These are phyloP conservation scores for Numenius arquata DNA, from an alignment of 2,113 vertebrate genomes.

Conservation along the genomic window DNA sequence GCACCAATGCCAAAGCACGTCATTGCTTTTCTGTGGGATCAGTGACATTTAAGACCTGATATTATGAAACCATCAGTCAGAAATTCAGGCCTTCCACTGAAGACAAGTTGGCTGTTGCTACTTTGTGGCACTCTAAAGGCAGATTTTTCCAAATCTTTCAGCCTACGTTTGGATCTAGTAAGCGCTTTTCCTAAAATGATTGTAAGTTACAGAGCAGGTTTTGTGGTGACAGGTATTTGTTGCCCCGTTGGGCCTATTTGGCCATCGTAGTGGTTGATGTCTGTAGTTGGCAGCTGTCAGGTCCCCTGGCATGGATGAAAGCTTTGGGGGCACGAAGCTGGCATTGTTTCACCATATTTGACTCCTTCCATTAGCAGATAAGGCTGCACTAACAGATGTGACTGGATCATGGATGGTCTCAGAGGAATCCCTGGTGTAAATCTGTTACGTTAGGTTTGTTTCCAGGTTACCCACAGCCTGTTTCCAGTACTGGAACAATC, in stretches of 20 bases:
- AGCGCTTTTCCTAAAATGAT: neutral
- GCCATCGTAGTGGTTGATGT: accelerated
- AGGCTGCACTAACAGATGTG: neutral
- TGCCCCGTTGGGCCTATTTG: neutral
- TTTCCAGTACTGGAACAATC: neutral
- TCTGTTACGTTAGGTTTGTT: neutral
- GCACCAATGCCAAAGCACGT: neutral
- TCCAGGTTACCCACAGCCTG: neutral
- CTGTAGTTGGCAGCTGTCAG: neutral
- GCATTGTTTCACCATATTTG: neutral
- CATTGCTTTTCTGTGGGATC: neutral
- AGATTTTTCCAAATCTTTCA: neutral
- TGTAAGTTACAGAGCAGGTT: neutral
- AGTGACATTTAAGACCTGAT: constrained; percentile 15
- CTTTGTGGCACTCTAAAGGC: neutral
- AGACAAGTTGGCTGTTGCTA: neutral
- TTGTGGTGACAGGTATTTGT: neutral
- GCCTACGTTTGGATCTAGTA: neutral
- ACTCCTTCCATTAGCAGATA: neutral
- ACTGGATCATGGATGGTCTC: neutral
- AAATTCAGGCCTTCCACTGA: neutral
- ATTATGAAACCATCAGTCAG: neutral
- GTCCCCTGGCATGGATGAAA: neutral
- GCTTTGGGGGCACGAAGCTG: neutral
- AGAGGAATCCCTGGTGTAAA: neutral